Evolutionary conservation across 1,140 invertebrate species (phyloP).

Genomic region (Centruroides sculpturatus): DNA sequence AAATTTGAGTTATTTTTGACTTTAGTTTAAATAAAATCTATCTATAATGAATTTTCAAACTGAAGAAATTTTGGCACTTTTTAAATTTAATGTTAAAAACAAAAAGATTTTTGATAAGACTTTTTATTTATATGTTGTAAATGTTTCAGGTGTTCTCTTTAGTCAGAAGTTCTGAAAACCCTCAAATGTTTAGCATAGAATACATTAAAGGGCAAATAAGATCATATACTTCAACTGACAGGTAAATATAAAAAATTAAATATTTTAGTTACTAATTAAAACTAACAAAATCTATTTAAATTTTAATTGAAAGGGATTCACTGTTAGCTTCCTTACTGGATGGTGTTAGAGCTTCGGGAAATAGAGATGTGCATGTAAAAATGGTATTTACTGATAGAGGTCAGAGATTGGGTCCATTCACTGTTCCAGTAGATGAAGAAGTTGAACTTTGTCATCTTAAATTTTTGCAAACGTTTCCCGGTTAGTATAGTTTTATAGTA

Average conservation of each 20-base stretch:
- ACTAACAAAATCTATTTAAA: too few relatives aligned
- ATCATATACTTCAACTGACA: conserved; percentile 70
- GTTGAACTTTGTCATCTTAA: conserved; percentile 70
- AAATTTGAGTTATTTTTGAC: too few relatives aligned
- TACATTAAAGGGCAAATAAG: conserved; percentile 81
- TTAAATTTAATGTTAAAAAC: neutral
- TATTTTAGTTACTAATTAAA: too few relatives aligned
- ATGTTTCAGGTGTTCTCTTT: conserved; percentile 55
- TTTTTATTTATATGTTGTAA: too few relatives aligned
- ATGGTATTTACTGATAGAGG: conserved; percentile 67
- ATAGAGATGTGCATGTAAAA: conserved; percentile 91
- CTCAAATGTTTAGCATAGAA: conserved; percentile 86
- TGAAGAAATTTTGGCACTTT: neutral
- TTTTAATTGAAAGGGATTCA: conserved; percentile 56
- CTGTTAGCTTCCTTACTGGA: conserved; percentile 88
- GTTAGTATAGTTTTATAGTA: conserved; percentile 19
- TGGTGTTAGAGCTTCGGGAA: conserved; percentile 88
- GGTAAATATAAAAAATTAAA: conserved; percentile 32
- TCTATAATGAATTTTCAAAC: too few relatives aligned
- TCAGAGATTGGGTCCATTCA: conserved; percentile 73
- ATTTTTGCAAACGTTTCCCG: conserved; percentile 56
- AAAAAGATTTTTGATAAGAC: neutral
- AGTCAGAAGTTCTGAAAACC: conserved; percentile 73
- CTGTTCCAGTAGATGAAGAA: conserved; percentile 82
- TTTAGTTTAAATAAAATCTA: too few relatives aligned